phyloP scores from a whole-genome alignment of 1,140 invertebrate genomes.

The Ephestia elutella region DNA sequence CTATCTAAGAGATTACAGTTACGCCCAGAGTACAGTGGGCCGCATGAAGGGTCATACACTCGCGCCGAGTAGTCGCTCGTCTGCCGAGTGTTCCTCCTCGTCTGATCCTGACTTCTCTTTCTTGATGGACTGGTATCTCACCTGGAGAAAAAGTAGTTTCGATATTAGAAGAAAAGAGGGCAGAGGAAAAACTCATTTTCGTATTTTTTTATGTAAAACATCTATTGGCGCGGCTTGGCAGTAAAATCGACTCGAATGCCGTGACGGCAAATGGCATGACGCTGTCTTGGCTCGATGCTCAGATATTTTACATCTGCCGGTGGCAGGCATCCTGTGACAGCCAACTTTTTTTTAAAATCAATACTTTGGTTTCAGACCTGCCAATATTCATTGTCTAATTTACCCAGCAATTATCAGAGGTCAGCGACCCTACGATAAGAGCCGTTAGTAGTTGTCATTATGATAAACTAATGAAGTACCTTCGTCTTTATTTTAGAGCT shows the following conservation, averaged over 20 bases:
- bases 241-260: too few relatives aligned
- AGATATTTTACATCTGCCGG: too few relatives aligned
- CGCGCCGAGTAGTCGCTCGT: slow-evolving; percentile 60
- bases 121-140: slow-evolving; percentile 72
- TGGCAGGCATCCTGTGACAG: too few relatives aligned
- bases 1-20: slow-evolving; percentile 30
- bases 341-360: too few relatives aligned
- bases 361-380: neutral
- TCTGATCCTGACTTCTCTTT: slow-evolving; percentile 72
- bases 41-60: slow-evolving; percentile 65
- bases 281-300: too few relatives aligned
- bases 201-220: too few relatives aligned
- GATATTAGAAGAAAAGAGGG: too few relatives aligned
- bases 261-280: too few relatives aligned
- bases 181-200: too few relatives aligned
- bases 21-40: slow-evolving; percentile 58
- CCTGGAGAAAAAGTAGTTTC: slow-evolving; percentile 35
- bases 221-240: too few relatives aligned
- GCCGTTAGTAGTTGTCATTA: neutral
- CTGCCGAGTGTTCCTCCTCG: slow-evolving; percentile 69
- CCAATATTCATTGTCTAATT: neutral
- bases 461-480: slow-evolving; percentile 29
- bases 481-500: slow-evolving; percentile 70
- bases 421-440: neutral
- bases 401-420: neutral